Conservation (phyloP, 2,113 vertebrate genomes). For the Ictalurus punctatus region DNA sequence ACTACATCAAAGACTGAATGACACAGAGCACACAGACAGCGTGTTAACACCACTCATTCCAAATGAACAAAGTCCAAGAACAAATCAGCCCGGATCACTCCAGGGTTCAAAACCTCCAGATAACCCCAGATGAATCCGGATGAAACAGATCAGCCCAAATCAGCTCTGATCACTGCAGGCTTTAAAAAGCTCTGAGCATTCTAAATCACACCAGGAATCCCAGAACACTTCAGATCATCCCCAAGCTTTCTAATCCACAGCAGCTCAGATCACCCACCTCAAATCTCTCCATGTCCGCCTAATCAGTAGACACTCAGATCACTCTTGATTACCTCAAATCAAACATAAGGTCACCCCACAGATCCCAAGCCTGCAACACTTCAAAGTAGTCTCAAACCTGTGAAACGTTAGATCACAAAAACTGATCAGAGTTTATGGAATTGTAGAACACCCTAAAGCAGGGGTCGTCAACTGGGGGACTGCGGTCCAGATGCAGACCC, state of each 20-base stretch:
- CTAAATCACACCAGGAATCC: not conserved
- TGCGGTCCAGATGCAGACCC: not conserved
- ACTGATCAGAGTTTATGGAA: not conserved
- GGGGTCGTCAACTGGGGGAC: not conserved
- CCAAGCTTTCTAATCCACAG: not conserved
- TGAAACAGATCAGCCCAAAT: not conserved
- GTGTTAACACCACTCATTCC: slow-evolving; percentile 18
- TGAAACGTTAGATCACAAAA: not conserved
- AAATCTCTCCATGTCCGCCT: not conserved
- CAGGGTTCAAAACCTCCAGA: not conserved
- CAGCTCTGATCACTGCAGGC: not conserved
- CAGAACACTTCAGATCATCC: not conserved
- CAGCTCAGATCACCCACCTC: not conserved
- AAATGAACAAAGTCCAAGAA: not conserved
- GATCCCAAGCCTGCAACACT: not conserved
- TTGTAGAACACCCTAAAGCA: not conserved
- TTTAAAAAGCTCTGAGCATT: not conserved
- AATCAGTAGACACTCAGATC: not conserved
- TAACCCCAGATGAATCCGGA: not conserved
- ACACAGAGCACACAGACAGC: slow-evolving; percentile 37
- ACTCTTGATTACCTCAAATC: not conserved
- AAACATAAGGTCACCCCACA: not conserved
- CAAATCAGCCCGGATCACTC: not conserved
- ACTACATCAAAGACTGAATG: slow-evolving; percentile 63
- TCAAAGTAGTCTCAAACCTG: no score